Evolutionary conservation across 2,797 vertebrate genomes (phyloP).

Genomic region (Leptoclinus maculatus): DNA sequence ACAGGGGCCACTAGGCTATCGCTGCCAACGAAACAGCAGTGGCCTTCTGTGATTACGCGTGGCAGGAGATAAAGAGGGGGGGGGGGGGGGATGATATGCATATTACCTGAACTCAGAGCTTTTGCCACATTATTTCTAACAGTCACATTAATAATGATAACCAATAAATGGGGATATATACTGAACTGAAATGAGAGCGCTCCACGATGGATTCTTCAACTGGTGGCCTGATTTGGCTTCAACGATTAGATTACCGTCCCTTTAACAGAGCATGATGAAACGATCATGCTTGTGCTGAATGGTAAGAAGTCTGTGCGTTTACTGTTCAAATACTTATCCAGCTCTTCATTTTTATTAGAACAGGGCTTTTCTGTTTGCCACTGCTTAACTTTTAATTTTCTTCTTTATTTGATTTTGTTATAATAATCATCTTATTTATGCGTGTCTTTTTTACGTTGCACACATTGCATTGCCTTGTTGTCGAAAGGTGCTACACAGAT

Average conservation of each 20-base stretch:
- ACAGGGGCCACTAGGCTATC: slow-evolving; percentile 46
- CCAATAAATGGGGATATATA: neutral
- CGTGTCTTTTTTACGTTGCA: neutral
- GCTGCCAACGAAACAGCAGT: slow-evolving; percentile 57
- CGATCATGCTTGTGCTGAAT: slow-evolving; percentile 7
- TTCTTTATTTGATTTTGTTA: neutral
- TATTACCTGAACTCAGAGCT: slow-evolving; percentile 40
- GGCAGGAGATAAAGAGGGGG: slow-evolving; percentile 48
- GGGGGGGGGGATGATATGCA: slow-evolving; percentile 37
- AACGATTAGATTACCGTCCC: slow-evolving; percentile 9
- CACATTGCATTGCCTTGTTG: neutral
- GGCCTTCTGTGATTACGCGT: slow-evolving; percentile 56
- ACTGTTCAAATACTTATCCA: neutral
- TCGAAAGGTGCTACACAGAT: neutral
- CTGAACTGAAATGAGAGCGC: neutral
- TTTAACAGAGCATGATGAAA: neutral
- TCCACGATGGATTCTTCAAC: neutral
- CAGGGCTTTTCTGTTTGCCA: neutral
- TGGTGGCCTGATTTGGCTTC: slow-evolving; percentile 12
- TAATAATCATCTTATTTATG: neutral
- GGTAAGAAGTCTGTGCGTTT: slow-evolving; percentile 3
- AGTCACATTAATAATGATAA: slow-evolving; percentile 35
- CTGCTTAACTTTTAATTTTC: neutral
- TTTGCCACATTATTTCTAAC: slow-evolving; percentile 39
- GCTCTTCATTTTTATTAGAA: neutral